A percentile compares a stretch with the other conserved stretches of the same genome.
Evolutionary conservation across 2,113 vertebrate species (phyloP).

Genomic region (Cyphomyrus plagiostoma): DNA sequence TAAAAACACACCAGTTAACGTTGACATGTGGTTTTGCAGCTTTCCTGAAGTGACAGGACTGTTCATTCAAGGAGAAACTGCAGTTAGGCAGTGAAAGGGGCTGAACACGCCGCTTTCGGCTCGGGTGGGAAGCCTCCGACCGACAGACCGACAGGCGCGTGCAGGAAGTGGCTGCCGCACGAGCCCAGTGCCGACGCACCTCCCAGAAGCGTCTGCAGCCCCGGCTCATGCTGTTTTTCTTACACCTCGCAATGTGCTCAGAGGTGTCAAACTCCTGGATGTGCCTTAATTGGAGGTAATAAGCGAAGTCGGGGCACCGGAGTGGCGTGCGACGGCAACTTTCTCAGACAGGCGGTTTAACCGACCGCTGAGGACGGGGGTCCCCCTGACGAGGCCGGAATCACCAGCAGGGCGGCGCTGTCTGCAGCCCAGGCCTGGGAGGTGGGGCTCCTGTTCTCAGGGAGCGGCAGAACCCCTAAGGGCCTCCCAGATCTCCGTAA

Average conservation of each 20-base stretch:
- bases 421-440: neutral
- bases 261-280: conserved; percentile 3
- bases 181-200: neutral
- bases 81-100: neutral
- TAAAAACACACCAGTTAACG: neutral
- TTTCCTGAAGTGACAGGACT: neutral
- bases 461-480: neutral
- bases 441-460: neutral
- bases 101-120: neutral
- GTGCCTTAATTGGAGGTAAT: neutral
- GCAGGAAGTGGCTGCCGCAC: neutral
- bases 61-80: conserved; percentile 2
- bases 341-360: neutral
- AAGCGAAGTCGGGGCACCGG: neutral
- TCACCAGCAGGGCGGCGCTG: neutral
- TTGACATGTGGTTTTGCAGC: neutral
- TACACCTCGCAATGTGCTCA: neutral
- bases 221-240: neutral
- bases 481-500: neutral
- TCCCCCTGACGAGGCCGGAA: neutral
- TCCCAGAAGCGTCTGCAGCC: neutral
- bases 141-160: neutral
- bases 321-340: neutral
- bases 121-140: neutral
- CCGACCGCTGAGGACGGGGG: neutral